phyloP scores from a whole-genome alignment of 1,140 invertebrate species.

The Drosophila varians region DNA sequence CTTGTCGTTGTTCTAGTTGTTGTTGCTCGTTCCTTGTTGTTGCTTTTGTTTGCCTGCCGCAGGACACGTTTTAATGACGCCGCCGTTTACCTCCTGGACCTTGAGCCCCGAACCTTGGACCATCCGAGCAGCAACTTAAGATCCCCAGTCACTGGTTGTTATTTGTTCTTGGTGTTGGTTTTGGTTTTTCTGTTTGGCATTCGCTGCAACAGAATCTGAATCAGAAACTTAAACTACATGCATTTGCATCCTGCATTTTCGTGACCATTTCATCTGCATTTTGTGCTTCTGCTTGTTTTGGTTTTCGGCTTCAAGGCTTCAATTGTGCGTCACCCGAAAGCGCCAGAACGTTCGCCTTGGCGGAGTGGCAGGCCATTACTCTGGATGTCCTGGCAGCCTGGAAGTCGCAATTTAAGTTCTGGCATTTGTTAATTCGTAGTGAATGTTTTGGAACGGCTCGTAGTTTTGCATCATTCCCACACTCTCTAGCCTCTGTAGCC shows the following conservation, averaged over 20 bases:
- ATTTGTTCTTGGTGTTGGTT: slow-evolving; percentile 20
- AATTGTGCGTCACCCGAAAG: neutral
- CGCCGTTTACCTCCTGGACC: slow-evolving; percentile 56
- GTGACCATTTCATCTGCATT: slow-evolving; percentile 8
- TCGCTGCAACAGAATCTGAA: slow-evolving; percentile 9
- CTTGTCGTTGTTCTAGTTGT: slow-evolving; percentile 44
- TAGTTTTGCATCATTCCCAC: slow-evolving; percentile 14
- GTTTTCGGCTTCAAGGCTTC: slow-evolving; percentile 24
- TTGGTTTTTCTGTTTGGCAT: neutral
- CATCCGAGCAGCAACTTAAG: slow-evolving; percentile 47
- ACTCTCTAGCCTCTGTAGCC: slow-evolving; percentile 8
- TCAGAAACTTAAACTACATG: neutral
- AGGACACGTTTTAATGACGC: slow-evolving; percentile 68
- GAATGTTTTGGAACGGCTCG: slow-evolving; percentile 32
- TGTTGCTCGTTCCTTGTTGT: slow-evolving; percentile 30
- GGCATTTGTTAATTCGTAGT: slow-evolving; percentile 42
- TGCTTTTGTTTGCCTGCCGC: slow-evolving; percentile 65
- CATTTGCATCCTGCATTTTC: slow-evolving; percentile 28
- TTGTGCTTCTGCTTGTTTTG: slow-evolving; percentile 30
- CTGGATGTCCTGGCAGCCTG: neutral
- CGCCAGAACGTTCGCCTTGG: slow-evolving; percentile 5
- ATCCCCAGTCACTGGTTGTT: slow-evolving; percentile 19
- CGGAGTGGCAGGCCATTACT: neutral
- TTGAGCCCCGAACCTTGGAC: slow-evolving; percentile 40
- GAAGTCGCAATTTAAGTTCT: slow-evolving; percentile 28